Conservation (phyloP, 2,113 vertebrate genomes). For the Hippocampus comes region DNA sequence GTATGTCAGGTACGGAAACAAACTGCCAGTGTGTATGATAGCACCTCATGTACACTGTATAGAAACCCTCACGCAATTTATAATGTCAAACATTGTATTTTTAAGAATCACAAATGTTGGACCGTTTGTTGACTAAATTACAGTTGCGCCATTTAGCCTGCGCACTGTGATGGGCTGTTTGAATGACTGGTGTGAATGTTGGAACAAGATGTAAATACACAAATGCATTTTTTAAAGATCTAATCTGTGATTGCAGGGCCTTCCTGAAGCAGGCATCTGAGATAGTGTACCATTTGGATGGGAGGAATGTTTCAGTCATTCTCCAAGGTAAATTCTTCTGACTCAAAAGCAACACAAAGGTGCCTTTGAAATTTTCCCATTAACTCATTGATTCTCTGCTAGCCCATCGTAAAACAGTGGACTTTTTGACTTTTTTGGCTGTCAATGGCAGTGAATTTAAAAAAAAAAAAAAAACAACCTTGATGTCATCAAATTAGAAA, state of each 20-base stretch:
- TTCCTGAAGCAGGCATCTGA: conserved; percentile 90
- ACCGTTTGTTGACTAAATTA: not conserved
- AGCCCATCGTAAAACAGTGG: too few relatives aligned
- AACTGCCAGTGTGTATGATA: not conserved
- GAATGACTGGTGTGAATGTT: not conserved
- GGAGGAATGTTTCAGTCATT: conserved; percentile 82
- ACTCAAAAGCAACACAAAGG: too few relatives aligned
- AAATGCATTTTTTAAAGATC: not conserved
- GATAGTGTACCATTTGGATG: conserved; percentile 85
- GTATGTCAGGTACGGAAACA: conserved; percentile 80
- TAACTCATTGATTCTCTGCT: too few relatives aligned
- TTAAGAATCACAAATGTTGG: too few relatives aligned
- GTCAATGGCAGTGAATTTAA: too few relatives aligned
- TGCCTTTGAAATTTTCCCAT: too few relatives aligned
- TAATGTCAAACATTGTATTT: not conserved
- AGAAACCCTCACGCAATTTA: not conserved
- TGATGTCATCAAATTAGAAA: too few relatives aligned
- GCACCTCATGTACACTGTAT: not conserved
- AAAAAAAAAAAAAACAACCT: too few relatives aligned
- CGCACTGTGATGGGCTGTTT: not conserved
- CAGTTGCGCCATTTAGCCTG: not conserved
- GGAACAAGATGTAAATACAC: too few relatives aligned
- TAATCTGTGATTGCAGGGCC: conserved; percentile 60
- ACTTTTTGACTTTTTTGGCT: too few relatives aligned
- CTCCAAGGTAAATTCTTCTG: conserved; percentile 79